Evolutionary conservation across 1,140 invertebrate species (phyloP).

Genomic region (Zaprionus kolodkinae): DNA sequence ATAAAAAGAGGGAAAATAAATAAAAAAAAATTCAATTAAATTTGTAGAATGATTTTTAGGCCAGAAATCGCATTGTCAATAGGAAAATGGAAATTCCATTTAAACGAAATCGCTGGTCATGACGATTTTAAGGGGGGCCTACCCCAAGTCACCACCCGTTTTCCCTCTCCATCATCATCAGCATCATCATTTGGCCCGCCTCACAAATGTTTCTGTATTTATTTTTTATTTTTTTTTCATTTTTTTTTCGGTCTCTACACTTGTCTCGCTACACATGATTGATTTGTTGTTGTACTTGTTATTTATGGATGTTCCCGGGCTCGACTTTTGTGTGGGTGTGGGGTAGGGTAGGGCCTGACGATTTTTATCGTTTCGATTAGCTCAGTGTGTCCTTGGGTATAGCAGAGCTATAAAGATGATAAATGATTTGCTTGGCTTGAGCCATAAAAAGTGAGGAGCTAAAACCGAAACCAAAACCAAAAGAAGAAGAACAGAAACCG

Average conservation of each 20-base stretch:
- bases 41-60: conserved; percentile 7
- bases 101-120: conserved; percentile 18
- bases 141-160: background rate
- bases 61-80: conserved; percentile 21
- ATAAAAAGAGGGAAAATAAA: conserved; percentile 10
- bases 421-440: conserved; percentile 56
- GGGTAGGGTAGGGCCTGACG: no score
- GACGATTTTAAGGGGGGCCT: background rate
- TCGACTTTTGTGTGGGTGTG: conserved; percentile 12
- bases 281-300: conserved; percentile 38
- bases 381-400: conserved; percentile 47
- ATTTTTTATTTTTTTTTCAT: no score
- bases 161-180: background rate
- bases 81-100: background rate
- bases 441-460: conserved; percentile 8
- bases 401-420: conserved; percentile 69
- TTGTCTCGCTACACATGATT: conserved; percentile 42
- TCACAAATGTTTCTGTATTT: background rate
- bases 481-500: conserved; percentile 3
- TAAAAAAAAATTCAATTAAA: conserved; percentile 14
- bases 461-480: background rate
- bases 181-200: background rate
- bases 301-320: conserved; percentile 31
- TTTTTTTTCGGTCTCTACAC: background rate
- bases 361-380: conserved; percentile 71